A percentile compares a stretch with the other conserved stretches of the same genome.
These are phyloP conservation scores for Dorcus hopei DNA, from an alignment of 2,888 invertebrate genomes.

Conservation along the genomic window DNA sequence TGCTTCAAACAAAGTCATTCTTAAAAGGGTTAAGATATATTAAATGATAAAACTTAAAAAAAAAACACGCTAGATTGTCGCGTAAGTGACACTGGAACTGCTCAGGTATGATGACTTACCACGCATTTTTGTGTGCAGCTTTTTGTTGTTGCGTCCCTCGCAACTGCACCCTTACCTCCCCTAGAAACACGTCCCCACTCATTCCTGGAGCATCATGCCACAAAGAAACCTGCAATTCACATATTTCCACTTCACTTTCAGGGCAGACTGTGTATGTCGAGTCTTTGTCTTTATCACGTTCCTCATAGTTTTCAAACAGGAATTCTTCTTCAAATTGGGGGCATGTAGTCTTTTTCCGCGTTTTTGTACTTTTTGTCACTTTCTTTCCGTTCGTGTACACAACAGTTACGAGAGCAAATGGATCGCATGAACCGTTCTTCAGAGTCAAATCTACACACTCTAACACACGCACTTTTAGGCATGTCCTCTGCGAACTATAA, in stretches of 20 bases:
- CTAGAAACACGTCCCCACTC: slow-evolving; percentile 80
- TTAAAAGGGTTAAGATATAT: too few relatives aligned
- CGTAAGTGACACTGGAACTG: too few relatives aligned
- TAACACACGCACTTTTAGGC: slow-evolving; percentile 64
- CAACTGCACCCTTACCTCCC: slow-evolving; percentile 80
- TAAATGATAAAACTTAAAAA: too few relatives aligned
- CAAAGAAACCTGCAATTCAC: slow-evolving; percentile 76
- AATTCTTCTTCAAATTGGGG: slow-evolving; percentile 88
- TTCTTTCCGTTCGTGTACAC: slow-evolving; percentile 77
- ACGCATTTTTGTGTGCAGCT: slow-evolving; percentile 64
- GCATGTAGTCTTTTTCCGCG: slow-evolving; percentile 85
- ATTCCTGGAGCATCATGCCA: slow-evolving; percentile 83
- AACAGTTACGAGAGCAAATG: slow-evolving; percentile 79
- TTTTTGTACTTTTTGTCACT: slow-evolving; percentile 77
- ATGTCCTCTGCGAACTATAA: slow-evolving; percentile 37
- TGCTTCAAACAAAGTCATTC: too few relatives aligned
- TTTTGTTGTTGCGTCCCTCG: slow-evolving; percentile 65
- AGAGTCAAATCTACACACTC: slow-evolving; percentile 87
- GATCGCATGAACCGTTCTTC: slow-evolving; percentile 88
- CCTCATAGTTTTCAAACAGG: slow-evolving; percentile 63
- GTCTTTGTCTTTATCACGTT: slow-evolving; percentile 49
- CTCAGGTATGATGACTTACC: slow-evolving; percentile 54
- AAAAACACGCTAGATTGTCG: too few relatives aligned
- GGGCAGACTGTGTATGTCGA: slow-evolving; percentile 40
- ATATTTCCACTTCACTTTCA: slow-evolving; percentile 65